Conservation (phyloP, 2,113 vertebrate genomes). For the Ceyx melanurus region DNA sequence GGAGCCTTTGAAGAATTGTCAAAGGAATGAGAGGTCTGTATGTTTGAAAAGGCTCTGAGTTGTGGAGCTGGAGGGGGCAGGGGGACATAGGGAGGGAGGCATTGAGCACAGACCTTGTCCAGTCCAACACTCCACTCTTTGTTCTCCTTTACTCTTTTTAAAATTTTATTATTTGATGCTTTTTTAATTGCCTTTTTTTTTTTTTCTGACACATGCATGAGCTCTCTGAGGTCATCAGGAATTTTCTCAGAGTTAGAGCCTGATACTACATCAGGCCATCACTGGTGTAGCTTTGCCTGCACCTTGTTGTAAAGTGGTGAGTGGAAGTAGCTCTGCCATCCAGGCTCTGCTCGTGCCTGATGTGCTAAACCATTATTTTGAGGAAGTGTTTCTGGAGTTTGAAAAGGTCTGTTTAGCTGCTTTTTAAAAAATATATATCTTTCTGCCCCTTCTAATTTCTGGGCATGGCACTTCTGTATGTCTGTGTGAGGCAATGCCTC, state of each 20-base stretch:
- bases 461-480: not conserved
- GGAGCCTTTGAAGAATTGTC: conserved; percentile 61
- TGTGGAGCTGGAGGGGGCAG: conserved; percentile 2
- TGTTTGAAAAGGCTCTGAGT: not conserved
- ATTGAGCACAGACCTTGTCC: not conserved
- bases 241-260: not conserved
- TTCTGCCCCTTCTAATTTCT: not conserved
- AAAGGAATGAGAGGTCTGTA: conserved; percentile 50
- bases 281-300: not conserved
- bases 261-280: rapidly evolving
- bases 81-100: not conserved
- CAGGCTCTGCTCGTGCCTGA: not conserved
- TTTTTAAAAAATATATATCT: not conserved
- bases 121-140: not conserved
- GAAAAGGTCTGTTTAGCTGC: not conserved
- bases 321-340: not conserved
- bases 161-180: not conserved
- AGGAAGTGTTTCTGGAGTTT: conserved; percentile 45
- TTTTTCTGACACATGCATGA: rapidly evolving
- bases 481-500: not conserved
- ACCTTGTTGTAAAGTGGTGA: not conserved
- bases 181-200: not conserved
- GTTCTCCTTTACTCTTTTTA: not conserved
- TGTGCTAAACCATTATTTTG: not conserved
- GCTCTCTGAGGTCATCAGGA: not conserved